Conservation (phyloP, 1,140 invertebrate species). For the Globodera rostochiensis region DNA sequence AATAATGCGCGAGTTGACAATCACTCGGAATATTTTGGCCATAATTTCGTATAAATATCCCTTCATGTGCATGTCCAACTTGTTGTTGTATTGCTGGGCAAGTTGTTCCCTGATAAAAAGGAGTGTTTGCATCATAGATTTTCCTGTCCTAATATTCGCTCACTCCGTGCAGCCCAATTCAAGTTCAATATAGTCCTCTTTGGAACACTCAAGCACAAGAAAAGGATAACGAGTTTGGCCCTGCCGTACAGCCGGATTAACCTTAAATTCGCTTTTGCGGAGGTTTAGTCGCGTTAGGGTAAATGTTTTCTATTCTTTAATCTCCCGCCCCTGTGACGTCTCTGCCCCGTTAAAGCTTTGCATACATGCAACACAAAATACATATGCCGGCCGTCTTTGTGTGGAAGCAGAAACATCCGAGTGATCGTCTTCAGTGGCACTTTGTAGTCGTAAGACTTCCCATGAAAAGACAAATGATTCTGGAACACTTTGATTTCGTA, state of each 20-base stretch:
- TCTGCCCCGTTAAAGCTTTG: too few species aligned
- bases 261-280: conserved; percentile 49
- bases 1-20: conserved; percentile 90
- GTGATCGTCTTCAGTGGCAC: conserved; percentile 94
- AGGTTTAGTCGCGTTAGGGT: too few species aligned
- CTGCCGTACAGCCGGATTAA: conserved; percentile 99
- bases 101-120: conserved; percentile 74
- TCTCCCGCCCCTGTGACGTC: background rate
- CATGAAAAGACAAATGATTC: conserved; percentile 95
- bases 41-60: conserved; percentile 94
- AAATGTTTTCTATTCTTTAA: background rate
- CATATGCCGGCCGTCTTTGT: conserved; percentile 95
- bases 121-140: too few species aligned
- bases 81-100: conserved; percentile 89
- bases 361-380: conserved; percentile 78
- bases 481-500: conserved; percentile 99
- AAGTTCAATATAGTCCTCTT: conserved; percentile 85
- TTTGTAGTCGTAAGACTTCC: conserved; percentile 99
- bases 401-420: conserved; percentile 88
- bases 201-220: conserved; percentile 87
- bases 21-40: conserved; percentile 91
- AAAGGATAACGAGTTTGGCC: conserved; percentile 94
- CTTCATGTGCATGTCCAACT: conserved; percentile 84
- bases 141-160: conserved; percentile 53
- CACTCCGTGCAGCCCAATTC: conserved; percentile 88